phyloP scores from a whole-genome alignment of 2,797 vertebrate species.

The Acanthurus tractus region DNA sequence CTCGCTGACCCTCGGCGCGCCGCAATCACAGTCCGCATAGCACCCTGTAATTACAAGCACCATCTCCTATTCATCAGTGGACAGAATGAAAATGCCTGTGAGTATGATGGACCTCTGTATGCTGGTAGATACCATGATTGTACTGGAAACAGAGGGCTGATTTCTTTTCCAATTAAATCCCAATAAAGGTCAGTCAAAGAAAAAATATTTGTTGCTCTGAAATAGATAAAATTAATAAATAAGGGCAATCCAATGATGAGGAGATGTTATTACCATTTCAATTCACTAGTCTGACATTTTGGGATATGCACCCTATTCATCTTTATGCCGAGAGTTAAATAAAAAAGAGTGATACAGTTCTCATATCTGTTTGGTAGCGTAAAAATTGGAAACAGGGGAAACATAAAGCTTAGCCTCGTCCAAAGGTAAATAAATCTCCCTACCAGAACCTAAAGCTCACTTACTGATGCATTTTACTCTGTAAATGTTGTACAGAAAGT shows the following conservation, averaged over 20 bases:
- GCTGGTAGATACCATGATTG: conserved; percentile 25
- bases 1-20: conserved; percentile 58
- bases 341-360: conserved; percentile 1
- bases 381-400: not conserved
- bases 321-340: conserved; percentile 2
- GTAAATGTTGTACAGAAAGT: not conserved
- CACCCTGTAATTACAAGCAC: conserved; percentile 74
- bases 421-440: not conserved
- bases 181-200: conserved; percentile 67
- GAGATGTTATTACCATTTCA: conserved; percentile 81
- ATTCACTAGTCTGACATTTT: conserved; percentile 68
- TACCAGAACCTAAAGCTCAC: not conserved
- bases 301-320: conserved; percentile 16
- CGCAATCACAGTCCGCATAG: conserved; percentile 70
- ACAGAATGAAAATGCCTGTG: conserved; percentile 56
- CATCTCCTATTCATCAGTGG: conserved; percentile 71
- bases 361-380: not conserved
- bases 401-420: not conserved
- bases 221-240: conserved; percentile 73
- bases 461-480: not conserved
- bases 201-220: conserved; percentile 78
- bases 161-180: conserved; percentile 49
- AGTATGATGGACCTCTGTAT: conserved; percentile 47
- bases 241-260: conserved; percentile 74
- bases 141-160: conserved; percentile 31